A percentile compares a stretch with the other conserved stretches of the same genome.
These are phyloP conservation scores for Myopa testacea DNA, from an alignment of 2,888 invertebrate species.

Conservation along the genomic window DNA sequence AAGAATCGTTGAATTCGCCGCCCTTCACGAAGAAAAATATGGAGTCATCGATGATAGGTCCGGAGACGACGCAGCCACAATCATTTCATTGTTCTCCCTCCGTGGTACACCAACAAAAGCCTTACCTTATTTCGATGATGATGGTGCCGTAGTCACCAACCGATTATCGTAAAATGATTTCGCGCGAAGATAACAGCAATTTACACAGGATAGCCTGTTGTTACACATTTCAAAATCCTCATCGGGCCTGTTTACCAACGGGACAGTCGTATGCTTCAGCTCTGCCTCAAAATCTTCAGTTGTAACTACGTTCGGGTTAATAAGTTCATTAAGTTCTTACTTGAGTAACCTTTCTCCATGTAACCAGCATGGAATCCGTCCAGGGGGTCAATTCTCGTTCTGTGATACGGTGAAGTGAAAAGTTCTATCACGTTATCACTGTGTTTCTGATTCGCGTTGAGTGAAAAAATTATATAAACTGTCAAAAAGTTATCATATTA, in stretches of 20 bases:
- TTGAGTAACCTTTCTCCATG: not conserved
- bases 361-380: not conserved
- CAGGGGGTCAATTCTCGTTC: not conserved
- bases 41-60: no score
- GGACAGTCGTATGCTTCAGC: not conserved
- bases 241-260: not conserved
- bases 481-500: no score
- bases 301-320: not conserved
- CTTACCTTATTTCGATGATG: not conserved
- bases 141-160: not conserved
- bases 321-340: not conserved
- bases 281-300: not conserved
- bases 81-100: not conserved
- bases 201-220: not conserved
- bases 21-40: not conserved
- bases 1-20: not conserved
- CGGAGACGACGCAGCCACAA: not conserved
- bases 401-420: no score
- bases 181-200: no score
- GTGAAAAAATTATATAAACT: no score
- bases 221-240: not conserved
- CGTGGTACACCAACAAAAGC: not conserved
- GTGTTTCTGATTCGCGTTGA: no score
- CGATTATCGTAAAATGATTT: no score
- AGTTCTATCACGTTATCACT: no score